phyloP scores from a whole-genome alignment of 2,888 invertebrate genomes.

The Cacoxenus indagator region DNA sequence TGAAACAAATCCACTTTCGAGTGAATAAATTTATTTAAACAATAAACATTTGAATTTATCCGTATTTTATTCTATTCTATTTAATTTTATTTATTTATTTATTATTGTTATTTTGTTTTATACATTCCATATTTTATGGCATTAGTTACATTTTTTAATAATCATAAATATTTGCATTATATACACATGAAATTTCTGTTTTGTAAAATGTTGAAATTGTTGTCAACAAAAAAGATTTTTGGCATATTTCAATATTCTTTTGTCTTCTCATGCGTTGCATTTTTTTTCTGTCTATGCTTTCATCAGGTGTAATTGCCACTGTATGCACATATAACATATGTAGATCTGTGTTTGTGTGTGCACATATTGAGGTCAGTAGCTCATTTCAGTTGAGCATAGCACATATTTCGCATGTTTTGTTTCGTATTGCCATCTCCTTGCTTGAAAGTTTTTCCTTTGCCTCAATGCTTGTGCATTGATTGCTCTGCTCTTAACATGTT shows the following conservation, averaged over 20 bases:
- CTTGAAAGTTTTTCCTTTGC: not conserved
- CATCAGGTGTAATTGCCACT: slow-evolving; percentile 5
- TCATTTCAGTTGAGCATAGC: not conserved
- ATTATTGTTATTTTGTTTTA: not conserved
- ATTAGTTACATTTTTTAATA: not conserved
- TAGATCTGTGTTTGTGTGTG: not conserved
- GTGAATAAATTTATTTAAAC: slow-evolving; percentile 4
- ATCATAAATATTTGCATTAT: not conserved
- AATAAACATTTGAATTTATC: slow-evolving; percentile 7
- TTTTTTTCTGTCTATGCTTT: slow-evolving; percentile 35
- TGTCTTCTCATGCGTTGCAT: slow-evolving; percentile 7
- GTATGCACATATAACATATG: not conserved
- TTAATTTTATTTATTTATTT: not conserved
- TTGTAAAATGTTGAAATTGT: not conserved
- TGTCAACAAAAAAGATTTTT: not conserved
- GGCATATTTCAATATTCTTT: not conserved
- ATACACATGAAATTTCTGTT: not conserved
- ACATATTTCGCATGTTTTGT: too few species aligned
- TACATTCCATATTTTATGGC: not conserved
- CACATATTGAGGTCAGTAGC: not conserved
- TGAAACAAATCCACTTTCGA: not conserved
- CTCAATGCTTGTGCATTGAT: not conserved
- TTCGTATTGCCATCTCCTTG: too few species aligned
- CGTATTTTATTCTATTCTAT: not conserved
- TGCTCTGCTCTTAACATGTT: not conserved